phyloP scores from a whole-genome alignment of 2,888 invertebrate species.

The Quadroppia sp. region DNA sequence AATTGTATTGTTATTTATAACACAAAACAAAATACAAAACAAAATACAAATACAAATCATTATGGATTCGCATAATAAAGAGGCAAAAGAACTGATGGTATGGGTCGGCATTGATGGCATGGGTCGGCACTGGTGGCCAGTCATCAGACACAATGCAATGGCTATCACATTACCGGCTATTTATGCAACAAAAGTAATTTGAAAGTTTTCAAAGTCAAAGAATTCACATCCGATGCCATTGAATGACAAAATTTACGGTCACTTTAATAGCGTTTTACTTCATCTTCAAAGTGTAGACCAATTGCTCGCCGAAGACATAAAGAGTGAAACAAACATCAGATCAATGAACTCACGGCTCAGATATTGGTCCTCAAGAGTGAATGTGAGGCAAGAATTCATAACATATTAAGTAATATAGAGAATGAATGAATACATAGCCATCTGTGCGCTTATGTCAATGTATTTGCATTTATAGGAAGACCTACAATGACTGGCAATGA shows the following conservation, averaged over 20 bases:
- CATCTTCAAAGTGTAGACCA: background rate
- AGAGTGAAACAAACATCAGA: slow-evolving; percentile 5
- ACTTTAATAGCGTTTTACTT: background rate
- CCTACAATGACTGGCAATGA: background rate
- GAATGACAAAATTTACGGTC: background rate
- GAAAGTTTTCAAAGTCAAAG: slow-evolving; percentile 21
- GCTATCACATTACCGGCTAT: slow-evolving; percentile 10
- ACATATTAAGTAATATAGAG: slow-evolving; percentile 6
- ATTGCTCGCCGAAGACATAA: background rate
- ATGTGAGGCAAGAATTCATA: slow-evolving; percentile 16
- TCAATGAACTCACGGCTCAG: slow-evolving; percentile 16
- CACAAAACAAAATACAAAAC: too few species aligned
- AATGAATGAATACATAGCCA: background rate
- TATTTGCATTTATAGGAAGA: slow-evolving; percentile 35
- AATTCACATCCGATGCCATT: slow-evolving; percentile 18
- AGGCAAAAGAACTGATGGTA: background rate
- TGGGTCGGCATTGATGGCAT: background rate
- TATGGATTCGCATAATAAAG: background rate
- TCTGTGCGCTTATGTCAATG: slow-evolving; percentile 21
- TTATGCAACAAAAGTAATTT: slow-evolving; percentile 30
- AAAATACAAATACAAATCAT: slow-evolving; percentile 4
- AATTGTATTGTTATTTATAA: background rate
- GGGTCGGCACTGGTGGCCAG: background rate
- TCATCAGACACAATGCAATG: background rate
- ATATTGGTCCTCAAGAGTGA: slow-evolving; percentile 14